Evolutionary conservation across 1,140 invertebrate species (phyloP), one percentile per base, ranked within the genome.

Genomic region (Megathymus violae): DNA sequence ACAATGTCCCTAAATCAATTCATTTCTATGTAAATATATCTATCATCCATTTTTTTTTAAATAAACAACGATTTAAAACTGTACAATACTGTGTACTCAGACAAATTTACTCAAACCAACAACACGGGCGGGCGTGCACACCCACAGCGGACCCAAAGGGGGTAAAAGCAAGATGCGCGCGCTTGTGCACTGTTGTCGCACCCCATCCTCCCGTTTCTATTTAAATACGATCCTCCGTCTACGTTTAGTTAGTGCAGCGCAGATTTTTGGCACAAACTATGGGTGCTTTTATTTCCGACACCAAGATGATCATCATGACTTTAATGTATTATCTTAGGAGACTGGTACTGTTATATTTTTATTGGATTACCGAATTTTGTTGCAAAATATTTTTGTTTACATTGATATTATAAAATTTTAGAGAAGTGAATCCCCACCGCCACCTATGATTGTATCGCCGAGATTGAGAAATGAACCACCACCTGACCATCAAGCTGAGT

Each of bases 391-490:
- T 15, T 48, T 40, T 40, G 17, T 22, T 0, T 40, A 22, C 36
- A 22, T 1, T 40, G 14, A 22, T 15, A 31, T 11, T 15, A 4
- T 13, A 40, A 54, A 43, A 52, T 54, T 66, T 14, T 59, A 87
- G 85, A 74, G 69, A 27, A 87, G 83, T 50, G 83, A 89, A 62
- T 88, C 87, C 4, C 87, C 87, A 5, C 77, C 82, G 16, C 77
- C 1, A 36, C 62, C 6, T 77, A 88, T 25, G 80, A 82, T 34
- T 25, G 52, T 46, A n/a, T 62, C 69, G 4, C 59, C 69, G 22
- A 78, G 71, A 25, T 61, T 51, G 9, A 65, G 62, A 31, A 38
- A 67, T 7, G 81, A 85, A 65, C 67, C 74, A 4, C 13, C 68
- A 1, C 58, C 56, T 15, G 79, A 80, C 44, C 79, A 70, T 47